A percentile compares a stretch with the other conserved stretches of the same genome.
Evolutionary conservation across 2,797 vertebrate species (phyloP).

Genomic region (Percopsis omiscomaycus): DNA sequence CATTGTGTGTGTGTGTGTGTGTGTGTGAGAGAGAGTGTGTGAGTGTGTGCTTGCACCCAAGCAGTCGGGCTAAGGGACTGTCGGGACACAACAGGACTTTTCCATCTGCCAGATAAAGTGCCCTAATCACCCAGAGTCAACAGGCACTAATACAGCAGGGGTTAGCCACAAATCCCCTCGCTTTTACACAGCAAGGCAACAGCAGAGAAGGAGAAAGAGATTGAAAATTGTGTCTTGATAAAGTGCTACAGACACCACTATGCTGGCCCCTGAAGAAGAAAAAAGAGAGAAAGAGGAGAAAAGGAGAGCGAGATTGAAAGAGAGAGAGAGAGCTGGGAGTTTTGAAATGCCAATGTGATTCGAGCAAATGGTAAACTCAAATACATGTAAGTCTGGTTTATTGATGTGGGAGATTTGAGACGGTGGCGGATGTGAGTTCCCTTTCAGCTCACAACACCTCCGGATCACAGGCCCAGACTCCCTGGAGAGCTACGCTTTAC

Average conservation of each 20-base stretch:
- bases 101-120: conserved; percentile 39
- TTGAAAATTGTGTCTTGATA: conserved; percentile 33
- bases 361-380: conserved; percentile 57
- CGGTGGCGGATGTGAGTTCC: conserved; percentile 48
- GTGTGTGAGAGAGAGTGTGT: conserved; percentile 4
- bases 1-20: conserved; percentile 14
- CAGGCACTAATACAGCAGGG: conserved; percentile 47
- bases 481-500: conserved; percentile 55
- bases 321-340: conserved; percentile 27
- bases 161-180: conserved; percentile 42
- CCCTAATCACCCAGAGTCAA: conserved; percentile 44
- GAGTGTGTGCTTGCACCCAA: neutral
- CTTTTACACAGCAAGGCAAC: conserved; percentile 35
- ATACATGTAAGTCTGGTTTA: conserved; percentile 59
- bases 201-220: conserved; percentile 23
- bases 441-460: conserved; percentile 59
- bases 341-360: conserved; percentile 39
- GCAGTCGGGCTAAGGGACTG: conserved; percentile 9
- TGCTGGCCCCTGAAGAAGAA: conserved; percentile 34
- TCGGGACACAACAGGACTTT: conserved; percentile 32
- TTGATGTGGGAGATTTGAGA: conserved; percentile 64
- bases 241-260: conserved; percentile 31
- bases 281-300: conserved; percentile 17
- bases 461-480: conserved; percentile 66
- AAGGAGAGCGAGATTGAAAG: conserved; percentile 17